phyloP scores from a whole-genome alignment of 2,888 invertebrate genomes.

The Perizoma flavofasciatum region DNA sequence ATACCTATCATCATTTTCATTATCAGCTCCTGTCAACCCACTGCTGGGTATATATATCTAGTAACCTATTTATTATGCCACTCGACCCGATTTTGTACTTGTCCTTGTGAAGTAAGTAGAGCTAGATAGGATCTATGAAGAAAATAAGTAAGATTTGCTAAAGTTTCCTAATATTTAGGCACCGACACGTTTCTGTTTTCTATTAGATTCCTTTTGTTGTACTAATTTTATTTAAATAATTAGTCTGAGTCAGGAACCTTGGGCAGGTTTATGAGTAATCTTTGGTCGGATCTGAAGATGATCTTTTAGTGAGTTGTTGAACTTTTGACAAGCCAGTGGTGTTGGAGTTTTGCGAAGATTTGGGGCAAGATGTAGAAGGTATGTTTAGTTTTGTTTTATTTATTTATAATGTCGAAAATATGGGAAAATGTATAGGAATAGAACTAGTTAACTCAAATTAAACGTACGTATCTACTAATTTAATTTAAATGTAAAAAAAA shows the following conservation, averaged over 20 bases:
- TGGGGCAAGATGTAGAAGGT: conserved; percentile 13
- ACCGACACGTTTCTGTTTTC: background rate
- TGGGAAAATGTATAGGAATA: too few species aligned
- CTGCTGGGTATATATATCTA: too few species aligned
- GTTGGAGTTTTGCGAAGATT: conserved; percentile 13
- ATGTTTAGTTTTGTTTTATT: background rate
- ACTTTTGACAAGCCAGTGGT: conserved; percentile 46
- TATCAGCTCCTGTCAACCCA: too few species aligned
- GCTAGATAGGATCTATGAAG: too few species aligned
- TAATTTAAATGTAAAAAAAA: too few species aligned
- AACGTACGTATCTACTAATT: too few species aligned
- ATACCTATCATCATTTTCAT: too few species aligned
- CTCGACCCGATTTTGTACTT: too few species aligned
- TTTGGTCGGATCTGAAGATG: conserved; percentile 33
- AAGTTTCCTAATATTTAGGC: background rate
- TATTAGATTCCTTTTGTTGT: conserved; percentile 28
- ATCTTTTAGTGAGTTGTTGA: conserved; percentile 45
- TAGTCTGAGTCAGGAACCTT: conserved; percentile 48
- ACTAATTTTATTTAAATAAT: conserved; percentile 27
- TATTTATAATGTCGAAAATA: background rate
- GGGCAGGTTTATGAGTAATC: conserved; percentile 50
- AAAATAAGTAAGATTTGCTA: background rate
- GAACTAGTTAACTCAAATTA: too few species aligned
- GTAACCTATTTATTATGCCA: too few species aligned
- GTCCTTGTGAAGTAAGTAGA: too few species aligned